Percentiles rank a stretch among this genome's conserved stretches.
These are phyloP conservation scores for Pheosia tremula DNA, from an alignment of 2,888 invertebrate genomes.

Conservation along the genomic window DNA sequence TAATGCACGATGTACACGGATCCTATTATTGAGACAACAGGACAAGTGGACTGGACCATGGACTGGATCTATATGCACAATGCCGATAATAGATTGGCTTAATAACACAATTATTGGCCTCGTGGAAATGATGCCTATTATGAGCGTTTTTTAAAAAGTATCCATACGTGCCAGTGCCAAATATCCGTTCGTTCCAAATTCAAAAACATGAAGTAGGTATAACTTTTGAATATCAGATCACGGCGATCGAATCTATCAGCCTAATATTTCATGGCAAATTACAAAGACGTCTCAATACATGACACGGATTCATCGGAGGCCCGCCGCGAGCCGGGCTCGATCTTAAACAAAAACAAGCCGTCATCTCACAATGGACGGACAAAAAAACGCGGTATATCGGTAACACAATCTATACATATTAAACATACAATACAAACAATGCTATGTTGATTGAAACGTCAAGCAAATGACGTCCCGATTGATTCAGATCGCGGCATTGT, in stretches of 20 bases:
- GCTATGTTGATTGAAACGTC: slow-evolving; percentile 83
- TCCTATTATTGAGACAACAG: too few species aligned
- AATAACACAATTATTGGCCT: too few species aligned
- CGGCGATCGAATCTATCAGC: slow-evolving; percentile 43
- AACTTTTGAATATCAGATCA: slow-evolving; percentile 35
- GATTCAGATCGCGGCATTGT: slow-evolving; percentile 75
- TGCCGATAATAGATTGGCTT: too few species aligned
- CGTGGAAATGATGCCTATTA: too few species aligned
- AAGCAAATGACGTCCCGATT: slow-evolving; percentile 77
- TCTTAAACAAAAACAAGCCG: slow-evolving; percentile 62
- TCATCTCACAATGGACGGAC: slow-evolving; percentile 62
- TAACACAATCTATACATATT: slow-evolving; percentile 82
- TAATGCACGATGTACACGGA: too few species aligned
- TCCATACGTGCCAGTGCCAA: slow-evolving; percentile 15
- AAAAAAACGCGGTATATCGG: slow-evolving; percentile 78
- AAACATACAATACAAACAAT: slow-evolving; percentile 83
- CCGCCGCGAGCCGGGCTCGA: slow-evolving; percentile 45
- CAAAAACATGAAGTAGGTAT: slow-evolving; percentile 16
- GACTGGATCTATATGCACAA: too few species aligned
- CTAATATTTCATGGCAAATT: slow-evolving; percentile 72
- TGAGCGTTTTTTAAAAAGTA: background rate
- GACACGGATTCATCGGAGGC: slow-evolving; percentile 52
- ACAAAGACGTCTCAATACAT: slow-evolving; percentile 65
- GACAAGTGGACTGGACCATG: too few species aligned
- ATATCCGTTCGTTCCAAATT: slow-evolving; percentile 35